Conservation (phyloP, 2,888 invertebrate species). For the Apotomis capreana region DNA sequence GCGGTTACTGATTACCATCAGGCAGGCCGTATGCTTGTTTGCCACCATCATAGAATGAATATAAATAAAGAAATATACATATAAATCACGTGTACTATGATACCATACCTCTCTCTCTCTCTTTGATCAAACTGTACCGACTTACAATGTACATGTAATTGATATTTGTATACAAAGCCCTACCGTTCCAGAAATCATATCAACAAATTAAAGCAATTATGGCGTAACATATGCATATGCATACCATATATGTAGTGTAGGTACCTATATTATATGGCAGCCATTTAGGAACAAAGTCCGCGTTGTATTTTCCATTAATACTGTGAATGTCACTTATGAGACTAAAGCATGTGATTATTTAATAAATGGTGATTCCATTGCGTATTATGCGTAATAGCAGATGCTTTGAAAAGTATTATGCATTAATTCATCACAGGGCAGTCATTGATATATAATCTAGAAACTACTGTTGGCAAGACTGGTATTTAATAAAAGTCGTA, state of each 20-base stretch:
- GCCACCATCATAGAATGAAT: no score
- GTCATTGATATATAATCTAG: conserved; percentile 2
- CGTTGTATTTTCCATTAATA: conserved; percentile 16
- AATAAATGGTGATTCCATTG: conserved; percentile 24
- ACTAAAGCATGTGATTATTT: conserved; percentile 13
- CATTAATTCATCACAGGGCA: background rate
- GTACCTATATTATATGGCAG: background rate
- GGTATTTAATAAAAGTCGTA: no score
- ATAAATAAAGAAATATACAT: no score
- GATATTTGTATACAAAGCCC: background rate
- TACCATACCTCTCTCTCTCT: no score
- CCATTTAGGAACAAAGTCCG: conserved; percentile 34
- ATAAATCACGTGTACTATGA: background rate
- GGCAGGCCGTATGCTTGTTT: no score
- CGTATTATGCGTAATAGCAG: background rate
- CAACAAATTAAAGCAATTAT: conserved; percentile 9
- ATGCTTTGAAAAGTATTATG: conserved; percentile 6
- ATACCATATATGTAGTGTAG: no score
- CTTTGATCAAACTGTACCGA: no score
- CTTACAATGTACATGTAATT: no score
- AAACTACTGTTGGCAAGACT: background rate
- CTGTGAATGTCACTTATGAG: conserved; percentile 3
- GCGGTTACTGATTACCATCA: no score
- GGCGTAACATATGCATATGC: background rate
- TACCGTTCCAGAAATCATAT: conserved; percentile 4